Conservation (phyloP, 2,797 vertebrate species). For the Valencia hispanica region DNA sequence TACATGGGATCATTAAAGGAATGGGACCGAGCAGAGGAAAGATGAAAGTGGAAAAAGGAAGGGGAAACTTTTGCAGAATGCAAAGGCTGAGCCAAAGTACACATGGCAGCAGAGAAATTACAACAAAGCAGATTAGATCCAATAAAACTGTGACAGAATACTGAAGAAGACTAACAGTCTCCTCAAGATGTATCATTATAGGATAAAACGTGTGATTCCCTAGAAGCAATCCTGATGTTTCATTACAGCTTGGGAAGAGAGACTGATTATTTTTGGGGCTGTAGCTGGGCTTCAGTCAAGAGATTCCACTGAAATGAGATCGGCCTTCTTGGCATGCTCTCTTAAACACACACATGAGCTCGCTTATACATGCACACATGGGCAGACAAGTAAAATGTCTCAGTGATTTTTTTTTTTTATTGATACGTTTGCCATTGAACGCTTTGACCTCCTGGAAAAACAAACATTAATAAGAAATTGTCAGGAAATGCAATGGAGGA, state of each 20-base stretch:
- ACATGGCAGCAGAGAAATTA: constrained; percentile 38
- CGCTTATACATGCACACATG: constrained; percentile 24
- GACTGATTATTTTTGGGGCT: constrained; percentile 57
- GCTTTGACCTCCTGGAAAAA: constrained; percentile 37
- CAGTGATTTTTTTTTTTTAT: constrained; percentile 61
- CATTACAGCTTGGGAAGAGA: constrained; percentile 35
- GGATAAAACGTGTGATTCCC: constrained; percentile 24
- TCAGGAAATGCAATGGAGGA: constrained; percentile 48
- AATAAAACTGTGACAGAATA: not conserved
- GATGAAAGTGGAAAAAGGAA: constrained; percentile 9
- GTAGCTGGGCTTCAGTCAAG: constrained; percentile 43
- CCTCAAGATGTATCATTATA: constrained; percentile 13
- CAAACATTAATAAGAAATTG: constrained; percentile 24
- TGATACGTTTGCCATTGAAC: constrained; percentile 43
- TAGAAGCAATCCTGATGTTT: constrained; percentile 29
- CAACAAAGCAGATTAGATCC: constrained; percentile 31
- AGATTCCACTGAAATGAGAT: constrained; percentile 70
- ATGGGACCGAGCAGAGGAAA: not conserved
- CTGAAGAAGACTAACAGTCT: constrained; percentile 8
- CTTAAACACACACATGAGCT: constrained; percentile 7
- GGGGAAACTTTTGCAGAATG: constrained; percentile 33
- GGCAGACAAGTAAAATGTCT: constrained; percentile 38
- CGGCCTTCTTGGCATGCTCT: constrained; percentile 35
- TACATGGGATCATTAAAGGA: constrained; percentile 28
- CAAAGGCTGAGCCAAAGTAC: constrained; percentile 54